Conservation (phyloP, 2,797 vertebrate species). For the Pteropus rufus region DNA sequence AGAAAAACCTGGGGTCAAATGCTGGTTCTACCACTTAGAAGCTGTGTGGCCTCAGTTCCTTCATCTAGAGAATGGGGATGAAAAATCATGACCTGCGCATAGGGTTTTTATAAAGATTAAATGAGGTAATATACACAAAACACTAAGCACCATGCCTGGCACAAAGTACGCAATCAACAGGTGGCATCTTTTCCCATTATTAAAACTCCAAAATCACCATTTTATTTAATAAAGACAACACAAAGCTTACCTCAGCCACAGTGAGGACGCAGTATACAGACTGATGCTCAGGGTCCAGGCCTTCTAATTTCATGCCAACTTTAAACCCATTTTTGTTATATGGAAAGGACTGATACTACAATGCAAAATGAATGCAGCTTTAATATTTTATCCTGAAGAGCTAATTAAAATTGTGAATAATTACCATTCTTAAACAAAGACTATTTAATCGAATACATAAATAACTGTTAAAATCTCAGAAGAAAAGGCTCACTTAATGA, state of each 20-base stretch:
- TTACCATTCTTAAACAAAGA: neutral
- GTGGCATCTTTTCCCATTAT: neutral
- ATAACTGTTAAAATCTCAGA: neutral
- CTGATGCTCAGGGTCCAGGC: constrained; percentile 88
- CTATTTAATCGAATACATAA: neutral
- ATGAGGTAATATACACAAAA: neutral
- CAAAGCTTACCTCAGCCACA: constrained; percentile 85
- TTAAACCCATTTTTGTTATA: constrained; percentile 90
- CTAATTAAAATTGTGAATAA: neutral
- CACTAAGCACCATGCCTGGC: neutral
- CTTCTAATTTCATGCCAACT: constrained; percentile 89
- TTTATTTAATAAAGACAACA: neutral
- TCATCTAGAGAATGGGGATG: neutral
- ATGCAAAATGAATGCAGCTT: constrained; percentile 51
- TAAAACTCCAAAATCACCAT: neutral
- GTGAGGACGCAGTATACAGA: constrained; percentile 89
- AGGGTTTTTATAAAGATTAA: neutral
- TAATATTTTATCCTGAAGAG: neutral
- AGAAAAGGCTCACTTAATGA: neutral
- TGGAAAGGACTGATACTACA: constrained; percentile 88
- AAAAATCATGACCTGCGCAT: neutral
- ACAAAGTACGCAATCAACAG: neutral
- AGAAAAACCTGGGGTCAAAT: neutral
- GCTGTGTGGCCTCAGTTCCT: neutral
- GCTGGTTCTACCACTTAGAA: neutral